Base-by-base conservation (phyloP, 2,888 invertebrate species). In the Drosophila borborema region DNA sequence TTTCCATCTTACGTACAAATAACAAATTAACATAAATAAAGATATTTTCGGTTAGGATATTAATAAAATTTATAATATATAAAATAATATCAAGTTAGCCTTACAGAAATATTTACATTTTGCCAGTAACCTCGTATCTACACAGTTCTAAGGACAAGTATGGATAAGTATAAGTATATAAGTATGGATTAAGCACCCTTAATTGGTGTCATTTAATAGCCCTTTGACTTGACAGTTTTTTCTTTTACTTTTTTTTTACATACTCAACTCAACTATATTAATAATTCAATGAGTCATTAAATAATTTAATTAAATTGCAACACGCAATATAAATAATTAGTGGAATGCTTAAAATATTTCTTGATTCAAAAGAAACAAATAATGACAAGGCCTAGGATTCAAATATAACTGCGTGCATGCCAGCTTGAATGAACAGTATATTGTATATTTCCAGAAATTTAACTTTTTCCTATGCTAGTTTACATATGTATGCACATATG, bases 261-360 rank as follows among this genome's bases (percentile, higher is more conserved):
- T 34, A 7, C 12, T 49, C 5, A 12, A 2, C 8, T 14, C 14
- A 36, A 36, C 12, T 20, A 14, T 14, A 36, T 51, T 20, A 51
- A 18, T 36, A 51, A 51, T 51, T 51, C 34, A 8, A 8, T 20
- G 7, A 18, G 14, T 10, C n/a, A 14, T 34, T 14, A 51, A 18
- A 14, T 20, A 36, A 34, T 51, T 51, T 36, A 51, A 51, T 20
- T 14, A 20, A 18, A 36, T 51, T 36, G 14, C 20, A 14, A 14
- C 51, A 51, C 51, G 51, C 51, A 20, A 51, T 20, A 20, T 51
- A 36, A 51, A 51, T 51, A 51, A 51, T 51, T 20, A 36, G 14
- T 20, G 3, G 18, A 36, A 36, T 20, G 36, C 18, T 18, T 36
- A 14, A 51, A 20, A 18, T 36, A 51, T 51, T 36, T 34, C 18